Evolutionary conservation across 1,140 invertebrate genomes (phyloP), one percentile per base, ranked within the genome.

Genomic region (Drosophila azteca): DNA sequence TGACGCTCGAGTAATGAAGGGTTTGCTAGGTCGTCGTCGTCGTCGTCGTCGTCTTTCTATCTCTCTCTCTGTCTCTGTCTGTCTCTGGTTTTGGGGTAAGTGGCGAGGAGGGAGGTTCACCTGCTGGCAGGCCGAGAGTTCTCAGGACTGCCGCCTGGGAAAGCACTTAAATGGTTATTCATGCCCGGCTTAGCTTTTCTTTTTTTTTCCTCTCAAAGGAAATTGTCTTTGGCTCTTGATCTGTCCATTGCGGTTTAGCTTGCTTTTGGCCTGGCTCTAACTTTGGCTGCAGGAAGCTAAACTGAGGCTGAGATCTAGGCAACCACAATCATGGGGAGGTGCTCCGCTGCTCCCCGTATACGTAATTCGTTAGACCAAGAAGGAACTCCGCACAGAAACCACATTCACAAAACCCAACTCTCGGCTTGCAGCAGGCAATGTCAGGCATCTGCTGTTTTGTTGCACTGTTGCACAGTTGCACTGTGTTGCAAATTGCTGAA

Each of bases 161-260:
- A 87, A 87, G 83, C 83, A 82, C 83, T 88, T 87, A 87, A 87
- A 87, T 88, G 83, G 63, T 53, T 88, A 79, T 88, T 78, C 82
- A 88, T 88, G 82, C 65, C 52, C 59, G 45, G 74, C 70, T 48
- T 74, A 80, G 79, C 82, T 87, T 84, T 69, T 69, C 64, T 45
- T 54, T 52, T 26, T 75, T 20, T 20, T 20, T n/a, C n/a, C 17
- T 20, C 74, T 66, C 82, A 87, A 39, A 87, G 83, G 82, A 87
- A 87, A 87, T 88, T 82, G 75, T 79, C 52, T 74, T 45, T 49
- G 68, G 53, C 49, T 44, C 61, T 49, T 48, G 77, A 53, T 79
- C 55, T 63, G 50, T 41, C 50, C 60, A 70, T 70, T 85, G 79
- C 67, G 81, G 77, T 84, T 76, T 49, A 54, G 58, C 46, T 52